A percentile compares a stretch with the other conserved stretches of the same genome.
Conservation (phyloP, 2,113 vertebrate genomes). For the Eonycteris spelaea region DNA sequence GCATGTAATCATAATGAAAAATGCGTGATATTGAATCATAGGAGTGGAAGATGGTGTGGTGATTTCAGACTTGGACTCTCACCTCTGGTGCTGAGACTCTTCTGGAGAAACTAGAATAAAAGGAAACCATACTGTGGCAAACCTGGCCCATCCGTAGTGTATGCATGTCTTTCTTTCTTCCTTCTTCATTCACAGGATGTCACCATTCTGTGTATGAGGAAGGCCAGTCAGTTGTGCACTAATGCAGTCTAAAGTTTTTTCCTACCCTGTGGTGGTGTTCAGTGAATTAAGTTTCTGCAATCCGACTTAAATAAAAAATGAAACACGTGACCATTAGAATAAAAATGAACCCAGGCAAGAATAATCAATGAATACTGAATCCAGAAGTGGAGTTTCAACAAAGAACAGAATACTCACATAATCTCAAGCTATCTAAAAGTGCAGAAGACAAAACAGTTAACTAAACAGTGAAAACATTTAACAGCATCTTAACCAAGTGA, state of each 20-base stretch:
- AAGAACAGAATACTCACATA: neutral
- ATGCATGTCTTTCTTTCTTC: neutral
- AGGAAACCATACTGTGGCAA: neutral
- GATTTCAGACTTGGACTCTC: conserved; percentile 39
- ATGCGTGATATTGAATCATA: conserved; percentile 67
- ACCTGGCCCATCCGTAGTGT: neutral
- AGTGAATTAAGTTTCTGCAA: neutral
- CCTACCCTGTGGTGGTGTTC: neutral
- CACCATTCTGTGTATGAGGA: neutral
- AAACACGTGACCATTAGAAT: neutral
- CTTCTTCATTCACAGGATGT: neutral
- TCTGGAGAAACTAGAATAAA: conserved; percentile 47
- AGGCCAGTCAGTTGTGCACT: neutral
- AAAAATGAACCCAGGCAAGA: neutral
- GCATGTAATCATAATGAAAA: conserved; percentile 70
- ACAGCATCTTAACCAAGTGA: neutral
- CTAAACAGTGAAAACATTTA: neutral
- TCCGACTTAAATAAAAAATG: neutral
- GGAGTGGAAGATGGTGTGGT: conserved; percentile 53
- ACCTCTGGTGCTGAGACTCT: conserved; percentile 10
- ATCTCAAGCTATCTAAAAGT: neutral
- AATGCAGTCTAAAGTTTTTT: neutral
- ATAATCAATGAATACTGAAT: neutral
- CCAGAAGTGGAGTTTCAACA: neutral
- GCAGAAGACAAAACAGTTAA: neutral